Conservation (phyloP, 2,888 invertebrate species). For the Crematogaster levior region DNA sequence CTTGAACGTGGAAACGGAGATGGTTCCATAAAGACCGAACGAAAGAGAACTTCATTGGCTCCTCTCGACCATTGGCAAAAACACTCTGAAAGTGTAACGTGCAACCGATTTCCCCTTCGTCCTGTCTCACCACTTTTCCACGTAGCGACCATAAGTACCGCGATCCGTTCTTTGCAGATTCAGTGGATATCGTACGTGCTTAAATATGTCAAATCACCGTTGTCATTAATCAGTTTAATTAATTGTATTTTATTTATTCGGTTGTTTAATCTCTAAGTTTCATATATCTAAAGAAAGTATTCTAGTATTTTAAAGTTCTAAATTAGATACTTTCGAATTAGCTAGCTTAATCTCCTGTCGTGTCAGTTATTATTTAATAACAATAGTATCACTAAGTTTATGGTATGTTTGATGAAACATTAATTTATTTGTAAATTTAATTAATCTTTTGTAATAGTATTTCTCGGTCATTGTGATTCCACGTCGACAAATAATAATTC, state of each 20-base stretch:
- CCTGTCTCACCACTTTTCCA: slow-evolving; percentile 83
- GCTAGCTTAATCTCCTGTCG: not conserved
- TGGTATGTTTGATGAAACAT: not conserved
- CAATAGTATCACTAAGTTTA: not conserved
- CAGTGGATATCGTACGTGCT: slow-evolving; percentile 62
- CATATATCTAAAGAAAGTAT: not conserved
- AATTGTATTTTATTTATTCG: not conserved
- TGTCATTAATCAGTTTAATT: not conserved
- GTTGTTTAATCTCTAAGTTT: not conserved
- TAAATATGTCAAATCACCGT: not conserved
- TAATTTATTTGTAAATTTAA: not conserved
- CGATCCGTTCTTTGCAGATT: slow-evolving; percentile 77
- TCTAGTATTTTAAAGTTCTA: not conserved
- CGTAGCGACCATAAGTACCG: slow-evolving; percentile 79
- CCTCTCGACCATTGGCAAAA: slow-evolving; percentile 73
- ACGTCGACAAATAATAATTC: not conserved
- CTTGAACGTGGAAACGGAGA: slow-evolving; percentile 62
- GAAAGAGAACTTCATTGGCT: slow-evolving; percentile 79
- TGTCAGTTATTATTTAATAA: not conserved
- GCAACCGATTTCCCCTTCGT: slow-evolving; percentile 80
- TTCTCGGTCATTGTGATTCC: not conserved
- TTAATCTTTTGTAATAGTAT: slow-evolving; percentile 1
- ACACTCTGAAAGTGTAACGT: slow-evolving; percentile 80
- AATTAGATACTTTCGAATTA: not conserved
- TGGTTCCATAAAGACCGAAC: slow-evolving; percentile 71